Percentiles rank a stretch among this genome's conserved stretches.
Evolutionary conservation across 2,113 vertebrate species (phyloP).

Genomic region (Pithys albifrons): DNA sequence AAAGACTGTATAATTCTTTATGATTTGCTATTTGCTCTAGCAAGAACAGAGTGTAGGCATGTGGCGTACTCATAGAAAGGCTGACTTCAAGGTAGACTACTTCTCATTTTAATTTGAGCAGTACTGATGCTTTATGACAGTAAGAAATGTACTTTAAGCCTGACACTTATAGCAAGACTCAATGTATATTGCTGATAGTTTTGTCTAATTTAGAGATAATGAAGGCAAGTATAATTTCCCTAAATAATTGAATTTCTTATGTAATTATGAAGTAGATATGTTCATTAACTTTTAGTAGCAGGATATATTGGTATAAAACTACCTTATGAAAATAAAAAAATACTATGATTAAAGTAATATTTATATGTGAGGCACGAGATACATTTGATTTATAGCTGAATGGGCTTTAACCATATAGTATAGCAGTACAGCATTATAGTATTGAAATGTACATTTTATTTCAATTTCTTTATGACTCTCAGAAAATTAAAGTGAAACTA

Average conservation of each 20-base stretch:
- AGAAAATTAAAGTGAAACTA: not conserved
- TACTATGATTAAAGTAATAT: not conserved
- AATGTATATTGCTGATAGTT: not conserved
- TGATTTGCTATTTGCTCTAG: not conserved
- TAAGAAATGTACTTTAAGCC: not conserved
- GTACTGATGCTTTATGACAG: not conserved
- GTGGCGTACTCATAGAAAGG: not conserved
- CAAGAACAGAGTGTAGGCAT: not conserved
- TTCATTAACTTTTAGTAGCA: not conserved
- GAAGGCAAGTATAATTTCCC: not conserved
- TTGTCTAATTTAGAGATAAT: not conserved
- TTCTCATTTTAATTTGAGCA: not conserved
- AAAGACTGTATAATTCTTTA: not conserved
- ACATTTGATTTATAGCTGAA: not conserved
- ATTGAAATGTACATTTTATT: not conserved
- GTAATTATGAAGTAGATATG: not conserved
- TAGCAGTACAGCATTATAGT: not conserved
- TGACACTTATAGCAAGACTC: not conserved
- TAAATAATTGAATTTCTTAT: not conserved
- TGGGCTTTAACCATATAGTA: not conserved
- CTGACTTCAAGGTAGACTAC: not conserved
- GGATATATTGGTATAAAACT: not conserved
- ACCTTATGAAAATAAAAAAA: not conserved
- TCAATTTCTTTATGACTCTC: not conserved
- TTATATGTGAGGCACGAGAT: not conserved